Base-by-base conservation (phyloP, 2,888 invertebrate genomes). In the Luperina nickerlii region DNA sequence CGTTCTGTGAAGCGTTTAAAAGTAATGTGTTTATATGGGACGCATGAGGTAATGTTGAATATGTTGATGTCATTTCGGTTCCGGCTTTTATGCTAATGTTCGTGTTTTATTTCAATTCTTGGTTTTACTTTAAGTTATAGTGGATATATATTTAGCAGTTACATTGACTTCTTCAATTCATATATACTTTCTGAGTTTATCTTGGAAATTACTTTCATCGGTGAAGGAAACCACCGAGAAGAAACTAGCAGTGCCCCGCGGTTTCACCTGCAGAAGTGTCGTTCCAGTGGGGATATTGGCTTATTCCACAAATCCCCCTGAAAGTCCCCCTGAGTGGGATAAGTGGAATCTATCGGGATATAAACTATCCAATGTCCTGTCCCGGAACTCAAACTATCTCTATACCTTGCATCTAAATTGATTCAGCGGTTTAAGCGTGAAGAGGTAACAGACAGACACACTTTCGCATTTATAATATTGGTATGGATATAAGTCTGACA, bases 1-100 rank as follows among this genome's bases (percentile, higher is more conserved):
- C 85, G 84, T 85, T 73, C 73, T 84, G 70, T 85, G 76, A 60
- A 70, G 45, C 72, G 72, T 80, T 87, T 74, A 79, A 79, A 48
- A 60, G 82, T 86, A 73, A 77, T 74, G 71, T 73, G 27, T 75
- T 54, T 85, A 75, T 84, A 60, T 85, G 67, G 42, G 67, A 60
- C 81, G 73, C 32, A 67, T 84, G 81, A 87, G 70, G 66, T 80
- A 73, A 84, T 67, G 54, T 62, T 83, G 70, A 86, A 77, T 67
- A 87, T 70, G 60, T 42, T 86, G 73, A 76, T 83, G 63, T 70
- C 69, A 60, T 74, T 27, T 20, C 1, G 42, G 62, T 83, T 54
- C 71, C 38, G 60, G 67, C n/a, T 66, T 73, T 65, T 72, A 68
- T 78, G 67, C 20, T 62, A 27, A 76, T 79, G 45, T 48, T 15